Evolutionary conservation across 1,140 invertebrate species (phyloP).

Genomic region (Delia radicum): DNA sequence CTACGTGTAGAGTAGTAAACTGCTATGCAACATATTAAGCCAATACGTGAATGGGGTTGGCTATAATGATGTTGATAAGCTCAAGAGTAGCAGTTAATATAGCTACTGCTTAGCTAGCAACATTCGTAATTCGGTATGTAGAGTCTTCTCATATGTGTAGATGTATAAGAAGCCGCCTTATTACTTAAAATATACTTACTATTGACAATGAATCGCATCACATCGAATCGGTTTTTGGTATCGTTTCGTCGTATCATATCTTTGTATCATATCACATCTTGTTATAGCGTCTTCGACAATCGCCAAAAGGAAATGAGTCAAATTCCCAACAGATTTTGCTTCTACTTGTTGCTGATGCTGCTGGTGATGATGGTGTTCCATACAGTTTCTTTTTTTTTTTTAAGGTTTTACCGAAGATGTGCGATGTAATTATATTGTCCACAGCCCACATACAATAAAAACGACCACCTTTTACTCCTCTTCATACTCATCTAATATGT

Average conservation of each 20-base stretch:
- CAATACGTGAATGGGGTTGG: slow-evolving; percentile 10
- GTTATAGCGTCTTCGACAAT: neutral
- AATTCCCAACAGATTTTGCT: neutral
- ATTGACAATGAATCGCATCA: neutral
- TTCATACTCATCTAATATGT: neutral
- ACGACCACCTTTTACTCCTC: neutral
- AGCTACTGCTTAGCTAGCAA: neutral
- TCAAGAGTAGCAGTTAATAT: neutral
- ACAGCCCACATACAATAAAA: neutral
- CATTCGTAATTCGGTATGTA: neutral
- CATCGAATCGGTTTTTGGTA: neutral
- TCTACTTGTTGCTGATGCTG: neutral
- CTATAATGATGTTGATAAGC: slow-evolving; percentile 15
- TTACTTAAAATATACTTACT: neutral
- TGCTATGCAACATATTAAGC: slow-evolving; percentile 4
- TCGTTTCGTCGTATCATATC: neutral
- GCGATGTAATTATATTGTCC: slow-evolving; percentile 4
- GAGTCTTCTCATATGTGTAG: neutral
- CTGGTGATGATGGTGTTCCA: neutral
- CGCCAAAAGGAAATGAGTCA: neutral
- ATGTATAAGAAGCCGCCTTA: neutral
- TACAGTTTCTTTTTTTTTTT: neutral
- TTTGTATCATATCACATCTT: neutral
- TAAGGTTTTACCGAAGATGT: neutral
- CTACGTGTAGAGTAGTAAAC: neutral